A percentile compares a stretch with the other conserved stretches of the same genome.
phyloP scores from a whole-genome alignment of 2,888 invertebrate species.

The Dyspetes luteomarginatus region DNA sequence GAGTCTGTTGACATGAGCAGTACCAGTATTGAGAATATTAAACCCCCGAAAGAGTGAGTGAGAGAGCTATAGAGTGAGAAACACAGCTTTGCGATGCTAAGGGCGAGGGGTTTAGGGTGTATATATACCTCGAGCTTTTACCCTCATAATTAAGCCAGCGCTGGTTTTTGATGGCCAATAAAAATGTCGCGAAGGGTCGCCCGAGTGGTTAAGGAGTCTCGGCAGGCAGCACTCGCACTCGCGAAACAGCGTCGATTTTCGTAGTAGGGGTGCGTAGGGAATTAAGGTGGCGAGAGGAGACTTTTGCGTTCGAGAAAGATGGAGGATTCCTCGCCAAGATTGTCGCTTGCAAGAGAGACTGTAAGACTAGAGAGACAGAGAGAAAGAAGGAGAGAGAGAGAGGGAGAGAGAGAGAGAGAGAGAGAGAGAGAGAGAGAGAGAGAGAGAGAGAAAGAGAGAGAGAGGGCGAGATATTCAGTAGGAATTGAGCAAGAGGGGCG shows the following conservation, averaged over 20 bases:
- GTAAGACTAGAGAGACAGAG: slow-evolving; percentile 39
- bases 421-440: slow-evolving; percentile 33
- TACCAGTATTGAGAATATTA: slow-evolving; percentile 55
- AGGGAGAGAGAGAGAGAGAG: slow-evolving; percentile 46
- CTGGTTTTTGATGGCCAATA: slow-evolving; percentile 83
- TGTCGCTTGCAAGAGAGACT: neutral
- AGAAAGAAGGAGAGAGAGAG: slow-evolving; percentile 48
- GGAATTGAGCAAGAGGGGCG: neutral
- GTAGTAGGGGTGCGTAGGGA: slow-evolving; percentile 11
- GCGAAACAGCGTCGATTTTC: slow-evolving; percentile 52
- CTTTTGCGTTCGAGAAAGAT: slow-evolving; percentile 4
- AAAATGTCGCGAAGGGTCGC: slow-evolving; percentile 82
- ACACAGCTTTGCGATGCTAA: slow-evolving; percentile 51
- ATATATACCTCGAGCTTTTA: slow-evolving; percentile 49
- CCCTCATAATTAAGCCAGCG: slow-evolving; percentile 81
- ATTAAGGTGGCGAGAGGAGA: slow-evolving; percentile 47
- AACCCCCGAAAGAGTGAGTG: slow-evolving; percentile 28
- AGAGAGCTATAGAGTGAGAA: slow-evolving; percentile 35
- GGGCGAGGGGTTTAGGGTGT: slow-evolving; percentile 26
- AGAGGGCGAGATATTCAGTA: slow-evolving; percentile 4
- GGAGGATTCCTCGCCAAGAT: neutral
- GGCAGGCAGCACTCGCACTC: slow-evolving; percentile 59
- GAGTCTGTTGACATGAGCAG: slow-evolving; percentile 35
- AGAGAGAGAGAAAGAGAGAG: neutral
- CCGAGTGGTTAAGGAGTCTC: slow-evolving; percentile 80